These are phyloP conservation scores for Apus apus DNA, from an alignment of 2,113 vertebrate genomes.

Conservation along the genomic window DNA sequence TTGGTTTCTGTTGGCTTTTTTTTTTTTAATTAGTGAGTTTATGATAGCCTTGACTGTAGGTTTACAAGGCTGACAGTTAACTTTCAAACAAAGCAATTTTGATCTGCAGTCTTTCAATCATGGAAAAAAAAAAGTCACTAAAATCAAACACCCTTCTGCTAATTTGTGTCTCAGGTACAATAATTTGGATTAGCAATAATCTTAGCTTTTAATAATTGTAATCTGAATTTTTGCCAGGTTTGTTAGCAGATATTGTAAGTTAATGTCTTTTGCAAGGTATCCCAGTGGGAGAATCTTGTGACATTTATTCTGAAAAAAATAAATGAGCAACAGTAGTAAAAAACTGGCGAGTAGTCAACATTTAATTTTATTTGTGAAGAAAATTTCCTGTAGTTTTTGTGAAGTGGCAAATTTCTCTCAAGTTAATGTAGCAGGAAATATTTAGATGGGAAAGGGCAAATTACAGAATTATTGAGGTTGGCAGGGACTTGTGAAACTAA, in stretches of 20 bases:
- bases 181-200: neutral
- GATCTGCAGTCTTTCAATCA: neutral
- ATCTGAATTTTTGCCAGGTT: neutral
- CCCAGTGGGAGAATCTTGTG: rapidly evolving
- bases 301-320: neutral
- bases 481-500: neutral
- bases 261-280: neutral
- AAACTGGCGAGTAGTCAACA: neutral
- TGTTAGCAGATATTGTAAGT: neutral
- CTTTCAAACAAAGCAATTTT: neutral
- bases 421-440: neutral
- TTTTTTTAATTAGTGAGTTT: neutral
- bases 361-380: neutral
- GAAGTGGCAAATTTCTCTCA: neutral
- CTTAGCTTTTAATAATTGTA: neutral
- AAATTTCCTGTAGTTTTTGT: neutral
- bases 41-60: neutral
- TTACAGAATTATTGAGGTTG: neutral
- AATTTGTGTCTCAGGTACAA: neutral
- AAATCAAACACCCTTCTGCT: neutral
- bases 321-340: neutral
- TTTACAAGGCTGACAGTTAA: neutral
- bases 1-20: neutral
- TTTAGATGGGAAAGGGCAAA: neutral
- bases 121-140: neutral